phyloP scores from a whole-genome alignment of 2,888 invertebrate genomes.

The Caenorhabditis virilis region DNA sequence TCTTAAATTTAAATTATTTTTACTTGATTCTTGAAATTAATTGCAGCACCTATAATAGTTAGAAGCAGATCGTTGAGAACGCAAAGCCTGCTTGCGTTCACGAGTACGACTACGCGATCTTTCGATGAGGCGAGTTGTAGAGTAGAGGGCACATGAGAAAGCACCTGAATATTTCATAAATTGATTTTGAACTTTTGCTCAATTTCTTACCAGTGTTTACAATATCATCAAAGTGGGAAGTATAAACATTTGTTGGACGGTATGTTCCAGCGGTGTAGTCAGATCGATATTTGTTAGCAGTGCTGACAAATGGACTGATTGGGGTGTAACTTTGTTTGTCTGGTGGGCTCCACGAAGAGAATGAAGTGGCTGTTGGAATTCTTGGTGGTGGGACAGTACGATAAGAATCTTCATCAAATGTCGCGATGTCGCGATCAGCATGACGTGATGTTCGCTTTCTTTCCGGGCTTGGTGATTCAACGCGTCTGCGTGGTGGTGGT shows the following conservation, averaged over 20 bases:
- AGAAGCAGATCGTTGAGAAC: constrained; percentile 62
- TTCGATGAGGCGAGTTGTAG: constrained; percentile 65
- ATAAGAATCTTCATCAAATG: constrained; percentile 61
- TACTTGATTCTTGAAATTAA: neutral
- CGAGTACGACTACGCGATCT: constrained; percentile 67
- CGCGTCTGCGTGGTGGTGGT: constrained; percentile 54
- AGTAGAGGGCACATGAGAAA: constrained; percentile 65
- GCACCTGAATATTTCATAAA: constrained; percentile 45
- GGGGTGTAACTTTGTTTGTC: constrained; percentile 64
- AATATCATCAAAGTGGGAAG: constrained; percentile 65
- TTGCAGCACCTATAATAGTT: constrained; percentile 57
- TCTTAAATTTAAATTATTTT: constrained; percentile 14
- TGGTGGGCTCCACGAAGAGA: constrained; percentile 65
- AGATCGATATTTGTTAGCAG: constrained; percentile 63
- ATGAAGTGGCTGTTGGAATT: constrained; percentile 61
- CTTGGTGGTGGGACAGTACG: constrained; percentile 61
- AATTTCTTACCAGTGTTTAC: constrained; percentile 56
- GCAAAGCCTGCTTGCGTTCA: constrained; percentile 65
- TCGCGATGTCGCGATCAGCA: constrained; percentile 50
- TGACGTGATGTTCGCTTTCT: constrained; percentile 33
- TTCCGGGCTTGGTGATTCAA: constrained; percentile 52
- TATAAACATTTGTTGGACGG: constrained; percentile 61
- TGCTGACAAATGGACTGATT: constrained; percentile 57
- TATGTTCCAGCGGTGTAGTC: constrained; percentile 55
- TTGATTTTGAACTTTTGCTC: neutral